These are phyloP conservation scores for Podocnemis expansa DNA, from an alignment of 2,113 vertebrate species.

Conservation along the genomic window DNA sequence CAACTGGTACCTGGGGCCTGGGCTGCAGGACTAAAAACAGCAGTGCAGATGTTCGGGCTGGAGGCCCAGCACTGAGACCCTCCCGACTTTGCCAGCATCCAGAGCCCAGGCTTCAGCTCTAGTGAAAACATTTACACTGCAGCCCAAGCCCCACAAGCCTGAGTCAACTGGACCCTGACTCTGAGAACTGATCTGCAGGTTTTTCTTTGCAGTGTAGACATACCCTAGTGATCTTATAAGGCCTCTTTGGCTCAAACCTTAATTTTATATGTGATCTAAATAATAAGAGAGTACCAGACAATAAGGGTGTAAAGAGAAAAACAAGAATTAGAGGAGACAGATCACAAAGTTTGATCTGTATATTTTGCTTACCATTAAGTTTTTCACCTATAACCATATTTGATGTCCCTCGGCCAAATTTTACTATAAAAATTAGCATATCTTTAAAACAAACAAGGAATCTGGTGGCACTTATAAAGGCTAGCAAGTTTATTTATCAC, in stretches of 20 bases:
- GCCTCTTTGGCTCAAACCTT: neutral
- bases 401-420: neutral
- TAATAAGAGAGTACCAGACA: neutral
- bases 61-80: neutral
- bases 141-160: neutral
- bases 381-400: neutral
- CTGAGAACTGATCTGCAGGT: neutral
- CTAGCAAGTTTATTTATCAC: too few relatives aligned
- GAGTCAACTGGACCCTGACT: neutral
- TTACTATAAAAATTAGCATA: neutral
- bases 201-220: neutral
- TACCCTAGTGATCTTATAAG: neutral
- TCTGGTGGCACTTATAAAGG: too few relatives aligned
- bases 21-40: neutral
- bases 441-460: too few relatives aligned
- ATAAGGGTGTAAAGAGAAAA: neutral
- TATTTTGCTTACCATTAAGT: neutral
- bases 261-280: neutral
- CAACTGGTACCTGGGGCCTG: neutral
- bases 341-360: neutral
- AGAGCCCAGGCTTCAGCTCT: neutral
- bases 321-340: neutral
- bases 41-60: neutral
- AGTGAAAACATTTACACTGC: neutral
- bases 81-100: neutral